Base-by-base conservation (phyloP, 2,113 vertebrate species). In the Callospermophilus lateralis region DNA sequence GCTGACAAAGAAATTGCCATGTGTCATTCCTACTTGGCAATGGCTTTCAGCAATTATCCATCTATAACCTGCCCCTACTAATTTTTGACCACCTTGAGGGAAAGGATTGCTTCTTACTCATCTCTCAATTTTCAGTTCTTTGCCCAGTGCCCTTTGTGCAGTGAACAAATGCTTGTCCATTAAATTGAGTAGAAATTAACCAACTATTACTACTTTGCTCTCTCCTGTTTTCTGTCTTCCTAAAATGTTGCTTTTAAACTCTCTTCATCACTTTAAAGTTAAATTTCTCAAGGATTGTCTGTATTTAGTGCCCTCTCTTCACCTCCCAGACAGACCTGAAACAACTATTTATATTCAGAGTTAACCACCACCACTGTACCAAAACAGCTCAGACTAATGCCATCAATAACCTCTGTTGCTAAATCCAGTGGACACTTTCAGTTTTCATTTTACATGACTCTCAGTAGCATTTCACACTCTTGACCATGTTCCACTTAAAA, bases 61-160 rank as follows among this genome's bases (percentile, higher is more conserved):
- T 76, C 45, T 92, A 22, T 55, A 55, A 4, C 55, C 28, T 72
- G 48, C 30, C 42, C 53, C 26, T 5, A 65, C 80, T 77, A 81
- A 86, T 55, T n/a, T 45, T 76, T 51, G 61, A 84, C 32, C 37
- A 73, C 39, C 72, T 80, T 89, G 4, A 94, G 39, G 12, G 67
- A 55, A 58, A 2, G 7, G 32, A 65, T 37, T 34, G 9, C 37
- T 94, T 86, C 24, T 79, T 85, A 61, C 15, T 72, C 24, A 53
- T 85, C 45, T 93, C 45, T 89, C 61, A 90, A 6, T 89, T 84
- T 53, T 94, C 70, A 55, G 17, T 96, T 84, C 15, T 84, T 85
- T 77, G 7, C 26, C 61, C 53, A 42, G 53, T n/a, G 28, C 9
- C 32, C 32, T 76, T 83, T 45, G 32, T 39, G 13, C 51, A 65